Evolutionary conservation across 2,888 invertebrate genomes (phyloP).

Genomic region (Hirtodrosophila duncani): DNA sequence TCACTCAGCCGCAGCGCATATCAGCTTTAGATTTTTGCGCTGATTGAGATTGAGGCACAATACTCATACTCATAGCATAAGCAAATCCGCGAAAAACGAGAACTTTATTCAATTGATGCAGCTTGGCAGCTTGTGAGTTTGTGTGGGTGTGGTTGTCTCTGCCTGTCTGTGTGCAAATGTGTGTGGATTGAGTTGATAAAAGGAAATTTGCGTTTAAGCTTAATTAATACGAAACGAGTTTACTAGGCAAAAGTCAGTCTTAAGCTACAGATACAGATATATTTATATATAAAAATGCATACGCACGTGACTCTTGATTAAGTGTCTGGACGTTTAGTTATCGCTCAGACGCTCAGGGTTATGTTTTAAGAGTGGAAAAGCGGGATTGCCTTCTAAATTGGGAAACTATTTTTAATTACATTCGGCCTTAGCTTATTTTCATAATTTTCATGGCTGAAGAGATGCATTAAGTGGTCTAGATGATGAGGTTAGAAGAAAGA

Average conservation of each 20-base stretch:
- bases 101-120: conserved; percentile 53
- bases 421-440: no score
- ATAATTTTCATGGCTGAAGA: no score
- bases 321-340: conserved; percentile 29
- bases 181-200: conserved; percentile 38
- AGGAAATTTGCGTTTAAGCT: conserved; percentile 66
- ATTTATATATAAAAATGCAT: neutral
- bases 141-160: no score
- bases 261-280: conserved; percentile 21
- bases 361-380: conserved; percentile 1
- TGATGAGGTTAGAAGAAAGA: no score
- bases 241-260: conserved; percentile 40
- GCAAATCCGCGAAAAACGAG: conserved; percentile 24
- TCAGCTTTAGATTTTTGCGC: conserved; percentile 28
- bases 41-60: conserved; percentile 28
- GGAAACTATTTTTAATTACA: no score
- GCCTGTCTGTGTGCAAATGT: no score
- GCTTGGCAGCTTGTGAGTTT: conserved; percentile 24
- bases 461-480: no score
- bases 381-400: conserved; percentile 1
- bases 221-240: conserved; percentile 70
- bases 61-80: conserved; percentile 20
- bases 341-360: conserved; percentile 30
- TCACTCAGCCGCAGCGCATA: no score
- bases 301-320: conserved; percentile 8